Conservation (phyloP, 1,140 invertebrate species). For the Bombus impatiens region DNA sequence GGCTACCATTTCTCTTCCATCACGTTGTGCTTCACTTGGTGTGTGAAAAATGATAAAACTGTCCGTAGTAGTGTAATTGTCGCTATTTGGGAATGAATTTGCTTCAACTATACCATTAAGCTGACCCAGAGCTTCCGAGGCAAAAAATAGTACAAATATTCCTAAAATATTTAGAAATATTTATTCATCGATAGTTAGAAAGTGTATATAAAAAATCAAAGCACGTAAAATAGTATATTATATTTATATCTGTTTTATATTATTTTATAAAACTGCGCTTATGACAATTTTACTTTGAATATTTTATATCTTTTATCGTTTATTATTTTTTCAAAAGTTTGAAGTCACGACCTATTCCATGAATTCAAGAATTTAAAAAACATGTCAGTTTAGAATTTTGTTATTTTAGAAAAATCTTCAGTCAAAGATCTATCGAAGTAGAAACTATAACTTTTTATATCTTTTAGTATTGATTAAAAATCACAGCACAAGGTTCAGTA, state of each 20-base stretch:
- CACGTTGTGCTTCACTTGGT: conserved; percentile 28
- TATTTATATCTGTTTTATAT: not conserved
- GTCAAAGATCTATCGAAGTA: too few relatives aligned
- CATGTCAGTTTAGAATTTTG: too few relatives aligned
- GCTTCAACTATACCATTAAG: conserved; percentile 59
- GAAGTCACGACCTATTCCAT: too few relatives aligned
- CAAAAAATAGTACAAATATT: conserved; percentile 53
- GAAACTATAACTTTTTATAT: too few relatives aligned
- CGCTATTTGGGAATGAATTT: conserved; percentile 52
- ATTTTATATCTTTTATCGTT: too few relatives aligned
- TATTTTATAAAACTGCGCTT: not conserved
- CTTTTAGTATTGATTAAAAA: too few relatives aligned
- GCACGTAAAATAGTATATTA: not conserved
- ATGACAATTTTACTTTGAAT: too few relatives aligned
- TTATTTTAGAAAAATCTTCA: too few relatives aligned
- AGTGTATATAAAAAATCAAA: not conserved
- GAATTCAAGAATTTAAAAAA: too few relatives aligned
- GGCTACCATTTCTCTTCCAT: conserved; percentile 23
- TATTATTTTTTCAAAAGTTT: too few relatives aligned
- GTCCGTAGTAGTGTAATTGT: conserved; percentile 72
- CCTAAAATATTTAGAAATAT: conserved; percentile 53
- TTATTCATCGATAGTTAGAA: not conserved
- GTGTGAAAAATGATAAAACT: conserved; percentile 68
- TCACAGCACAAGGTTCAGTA: too few relatives aligned
- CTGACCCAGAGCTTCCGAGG: conserved; percentile 50